Evolutionary conservation across 2,797 vertebrate species (phyloP).

Genomic region (Botia kubotai): DNA sequence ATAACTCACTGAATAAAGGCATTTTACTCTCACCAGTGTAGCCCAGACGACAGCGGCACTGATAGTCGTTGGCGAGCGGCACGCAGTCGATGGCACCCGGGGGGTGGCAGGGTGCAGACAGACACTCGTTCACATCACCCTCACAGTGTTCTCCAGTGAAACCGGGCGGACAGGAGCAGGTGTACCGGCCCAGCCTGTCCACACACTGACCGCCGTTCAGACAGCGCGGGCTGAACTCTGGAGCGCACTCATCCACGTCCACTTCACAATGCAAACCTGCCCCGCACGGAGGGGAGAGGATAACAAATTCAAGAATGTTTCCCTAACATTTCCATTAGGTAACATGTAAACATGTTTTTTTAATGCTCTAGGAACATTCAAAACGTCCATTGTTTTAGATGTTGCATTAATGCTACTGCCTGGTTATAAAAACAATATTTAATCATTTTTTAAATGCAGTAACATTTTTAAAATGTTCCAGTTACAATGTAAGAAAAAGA

Average conservation of each 20-base stretch:
- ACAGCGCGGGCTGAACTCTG: slow-evolving; percentile 73
- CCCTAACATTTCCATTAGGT: too few species aligned
- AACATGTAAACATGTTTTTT: too few species aligned
- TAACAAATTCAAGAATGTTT: too few species aligned
- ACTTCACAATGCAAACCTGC: slow-evolving; percentile 78
- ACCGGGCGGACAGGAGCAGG: slow-evolving; percentile 84
- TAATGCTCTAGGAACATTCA: too few species aligned
- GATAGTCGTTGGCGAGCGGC: slow-evolving; percentile 86
- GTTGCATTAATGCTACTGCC: too few species aligned
- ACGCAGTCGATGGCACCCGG: slow-evolving; percentile 89
- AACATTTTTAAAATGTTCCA: too few species aligned
- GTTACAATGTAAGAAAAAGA: too few species aligned
- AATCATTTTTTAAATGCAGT: too few species aligned
- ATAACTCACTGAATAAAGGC: background rate
- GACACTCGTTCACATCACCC: slow-evolving; percentile 92
- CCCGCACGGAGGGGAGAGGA: background rate
- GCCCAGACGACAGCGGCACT: slow-evolving; percentile 87
- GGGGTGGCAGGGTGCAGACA: slow-evolving; percentile 83
- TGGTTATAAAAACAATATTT: too few species aligned
- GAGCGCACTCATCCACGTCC: slow-evolving; percentile 80
- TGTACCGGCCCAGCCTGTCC: slow-evolving; percentile 87
- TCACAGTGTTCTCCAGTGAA: slow-evolving; percentile 91
- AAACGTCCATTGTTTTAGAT: too few species aligned
- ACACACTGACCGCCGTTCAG: slow-evolving; percentile 82
- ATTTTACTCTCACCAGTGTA: slow-evolving; percentile 79